Evolutionary conservation across 2,888 invertebrate genomes (phyloP), one percentile per base, ranked within the genome.

Genomic region (Drosophila hamatofila): DNA sequence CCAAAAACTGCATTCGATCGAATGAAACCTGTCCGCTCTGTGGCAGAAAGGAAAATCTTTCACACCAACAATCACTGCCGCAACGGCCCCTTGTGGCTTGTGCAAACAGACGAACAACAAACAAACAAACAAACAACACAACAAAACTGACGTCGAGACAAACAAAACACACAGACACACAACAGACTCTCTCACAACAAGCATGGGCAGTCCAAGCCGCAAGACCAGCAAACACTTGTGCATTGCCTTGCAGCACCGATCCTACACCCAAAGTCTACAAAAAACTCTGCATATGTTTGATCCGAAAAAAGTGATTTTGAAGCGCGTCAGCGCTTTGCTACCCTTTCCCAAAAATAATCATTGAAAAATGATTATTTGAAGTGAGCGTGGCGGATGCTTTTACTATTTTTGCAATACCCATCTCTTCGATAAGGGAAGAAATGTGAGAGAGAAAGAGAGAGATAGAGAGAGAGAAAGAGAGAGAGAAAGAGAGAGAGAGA

Each of bases 31-130:
- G 84, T 88, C 84, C 77, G 74, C 71, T 67, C 30, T 63, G 61
- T 63, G 64, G 74, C 84, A 67, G 85, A 84, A 88, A 85, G 84
- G 81, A 85, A 85, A 85, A 85, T 82, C 83, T 83, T 83, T 83
- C 86, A 83, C 86, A 86, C 81, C 83, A 83, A 84, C 79, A 85
- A 79, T 80, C 83, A 79, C 80, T 52, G 39, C 39, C 51, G 69
- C 66, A 51, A 62, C 74, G 62, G 76, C 72, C 57, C 65, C 35
- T 54, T 67, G 75, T 60, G 67, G 81, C 84, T 76, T 77, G 85
- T 82, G 80, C 82, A 84, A 82, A 84, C 87, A 81, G 11, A 30
- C 16, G 35, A 37, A 37, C 35, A 37, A 37, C 35, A 35, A 35
- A 14, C 27, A 49, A 18, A 33, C 49, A 49, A 30, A 30, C 49